phyloP scores from a whole-genome alignment of 2,113 vertebrate genomes.

The Nerophis lumbriciformis region DNA sequence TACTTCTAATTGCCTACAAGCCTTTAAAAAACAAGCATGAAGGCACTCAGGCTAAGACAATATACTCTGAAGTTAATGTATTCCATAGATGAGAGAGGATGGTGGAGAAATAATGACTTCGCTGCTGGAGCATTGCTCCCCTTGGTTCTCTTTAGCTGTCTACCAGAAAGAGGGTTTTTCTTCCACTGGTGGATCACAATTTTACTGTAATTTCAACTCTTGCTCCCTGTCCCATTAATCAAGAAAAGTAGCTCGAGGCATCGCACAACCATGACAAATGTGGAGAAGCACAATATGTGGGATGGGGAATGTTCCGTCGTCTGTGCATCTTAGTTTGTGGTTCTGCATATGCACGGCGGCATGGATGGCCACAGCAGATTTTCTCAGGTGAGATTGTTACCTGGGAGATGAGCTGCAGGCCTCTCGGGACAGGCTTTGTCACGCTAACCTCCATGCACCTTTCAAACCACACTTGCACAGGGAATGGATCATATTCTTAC shows the following conservation, averaged over 20 bases:
- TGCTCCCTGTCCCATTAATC: conserved; percentile 48
- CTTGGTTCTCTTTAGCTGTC: conserved; percentile 46
- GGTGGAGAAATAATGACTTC: conserved; percentile 62
- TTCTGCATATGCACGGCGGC: conserved; percentile 34
- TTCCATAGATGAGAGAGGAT: conserved; percentile 59
- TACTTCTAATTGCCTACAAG: conserved; percentile 78
- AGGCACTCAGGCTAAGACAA: conserved; percentile 69
- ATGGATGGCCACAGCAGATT: conserved; percentile 17
- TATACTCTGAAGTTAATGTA: conserved; percentile 63
- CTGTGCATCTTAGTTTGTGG: conserved; percentile 12
- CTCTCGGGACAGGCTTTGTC: conserved; percentile 45
- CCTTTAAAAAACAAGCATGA: conserved; percentile 64
- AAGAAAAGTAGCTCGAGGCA: conserved; percentile 43
- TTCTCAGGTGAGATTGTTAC: conserved; percentile 51
- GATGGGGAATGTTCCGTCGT: conserved; percentile 10
- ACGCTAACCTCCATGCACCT: conserved; percentile 62
- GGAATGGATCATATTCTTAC: conserved; percentile 47
- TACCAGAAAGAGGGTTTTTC: conserved; percentile 48
- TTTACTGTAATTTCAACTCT: conserved; percentile 62
- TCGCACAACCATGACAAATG: conserved; percentile 14
- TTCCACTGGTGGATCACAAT: conserved; percentile 53
- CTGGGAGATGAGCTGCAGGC: conserved; percentile 40
- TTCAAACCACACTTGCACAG: conserved; percentile 56
- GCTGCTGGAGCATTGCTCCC: conserved; percentile 58
- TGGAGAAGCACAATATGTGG: neutral